These are phyloP conservation scores for Macrosoma leucophasiata DNA, from an alignment of 2,888 invertebrate species.

Conservation along the genomic window DNA sequence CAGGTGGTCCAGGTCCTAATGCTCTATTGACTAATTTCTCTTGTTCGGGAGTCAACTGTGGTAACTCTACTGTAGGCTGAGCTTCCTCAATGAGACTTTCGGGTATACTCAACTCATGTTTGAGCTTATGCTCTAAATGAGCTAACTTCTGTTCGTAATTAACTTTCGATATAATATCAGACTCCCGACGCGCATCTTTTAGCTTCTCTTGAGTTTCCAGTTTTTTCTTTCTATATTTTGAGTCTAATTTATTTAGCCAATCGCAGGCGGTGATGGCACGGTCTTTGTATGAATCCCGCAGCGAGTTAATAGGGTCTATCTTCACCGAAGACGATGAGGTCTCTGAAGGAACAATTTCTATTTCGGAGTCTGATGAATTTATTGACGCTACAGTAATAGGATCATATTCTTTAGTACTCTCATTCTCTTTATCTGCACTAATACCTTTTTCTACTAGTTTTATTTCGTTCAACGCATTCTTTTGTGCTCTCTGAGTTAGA, in stretches of 20 bases:
- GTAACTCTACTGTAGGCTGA: slow-evolving; percentile 61
- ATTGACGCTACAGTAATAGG: slow-evolving; percentile 63
- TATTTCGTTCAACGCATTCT: slow-evolving; percentile 50
- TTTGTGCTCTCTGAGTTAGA: slow-evolving; percentile 49
- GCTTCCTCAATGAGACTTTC: slow-evolving; percentile 65
- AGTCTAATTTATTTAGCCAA: slow-evolving; percentile 71
- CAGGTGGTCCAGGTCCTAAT: slow-evolving; percentile 73
- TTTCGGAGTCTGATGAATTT: slow-evolving; percentile 64
- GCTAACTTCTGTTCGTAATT: slow-evolving; percentile 62
- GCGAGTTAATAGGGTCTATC: slow-evolving; percentile 70
- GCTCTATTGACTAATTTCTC: slow-evolving; percentile 75
- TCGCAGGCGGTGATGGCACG: slow-evolving; percentile 62
- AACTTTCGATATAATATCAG: slow-evolving; percentile 63
- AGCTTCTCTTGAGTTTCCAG: slow-evolving; percentile 57
- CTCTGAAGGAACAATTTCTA: slow-evolving; percentile 59
- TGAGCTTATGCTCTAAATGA: slow-evolving; percentile 58
- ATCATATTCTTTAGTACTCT: slow-evolving; percentile 50
- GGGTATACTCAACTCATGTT: slow-evolving; percentile 66
- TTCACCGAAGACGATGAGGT: slow-evolving; percentile 55
- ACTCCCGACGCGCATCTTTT: slow-evolving; percentile 61
- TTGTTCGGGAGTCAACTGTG: slow-evolving; percentile 81
- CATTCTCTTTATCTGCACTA: slow-evolving; percentile 41
- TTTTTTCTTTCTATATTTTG: slow-evolving; percentile 60
- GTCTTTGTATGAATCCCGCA: slow-evolving; percentile 73
- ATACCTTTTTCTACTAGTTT: slow-evolving; percentile 47